Conservation (phyloP, 1,140 invertebrate species). For the Parapsyche elsis region DNA sequence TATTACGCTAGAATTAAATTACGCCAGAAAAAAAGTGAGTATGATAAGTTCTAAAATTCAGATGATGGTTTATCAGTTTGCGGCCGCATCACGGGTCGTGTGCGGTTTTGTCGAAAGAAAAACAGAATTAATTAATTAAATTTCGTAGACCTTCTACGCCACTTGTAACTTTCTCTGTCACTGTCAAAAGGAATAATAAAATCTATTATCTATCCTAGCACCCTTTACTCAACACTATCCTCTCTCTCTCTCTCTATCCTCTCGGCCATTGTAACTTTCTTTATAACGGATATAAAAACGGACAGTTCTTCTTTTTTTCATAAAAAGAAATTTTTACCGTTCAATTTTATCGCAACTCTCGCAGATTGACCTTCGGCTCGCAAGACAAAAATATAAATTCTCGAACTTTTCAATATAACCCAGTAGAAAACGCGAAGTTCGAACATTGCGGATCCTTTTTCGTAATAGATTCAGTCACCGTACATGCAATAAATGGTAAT, state of each 20-base stretch:
- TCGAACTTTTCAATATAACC: too few species aligned
- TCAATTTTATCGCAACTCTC: constrained; percentile 4
- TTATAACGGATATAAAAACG: background rate
- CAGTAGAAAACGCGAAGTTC: too few species aligned
- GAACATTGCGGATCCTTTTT: too few species aligned
- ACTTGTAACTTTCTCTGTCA: background rate
- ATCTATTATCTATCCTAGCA: background rate
- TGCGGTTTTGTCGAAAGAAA: background rate
- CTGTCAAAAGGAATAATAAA: constrained; percentile 18
- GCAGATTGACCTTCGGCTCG: background rate
- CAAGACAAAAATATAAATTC: too few species aligned
- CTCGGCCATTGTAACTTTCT: too few species aligned
- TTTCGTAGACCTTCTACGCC: background rate
- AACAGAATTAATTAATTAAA: background rate
- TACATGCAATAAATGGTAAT: background rate
- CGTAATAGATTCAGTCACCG: too few species aligned
- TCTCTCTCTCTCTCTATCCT: background rate
- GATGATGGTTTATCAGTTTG: background rate
- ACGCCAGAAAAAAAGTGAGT: too few species aligned
- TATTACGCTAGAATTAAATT: too few species aligned
- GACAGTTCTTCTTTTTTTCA: constrained; percentile 6
- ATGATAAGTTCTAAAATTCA: too few species aligned
- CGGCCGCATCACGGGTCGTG: background rate
- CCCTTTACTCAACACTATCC: background rate
- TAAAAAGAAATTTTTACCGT: constrained; percentile 13